phyloP scores from a whole-genome alignment of 2,113 vertebrate species.

The Planiliza haematocheilus region DNA sequence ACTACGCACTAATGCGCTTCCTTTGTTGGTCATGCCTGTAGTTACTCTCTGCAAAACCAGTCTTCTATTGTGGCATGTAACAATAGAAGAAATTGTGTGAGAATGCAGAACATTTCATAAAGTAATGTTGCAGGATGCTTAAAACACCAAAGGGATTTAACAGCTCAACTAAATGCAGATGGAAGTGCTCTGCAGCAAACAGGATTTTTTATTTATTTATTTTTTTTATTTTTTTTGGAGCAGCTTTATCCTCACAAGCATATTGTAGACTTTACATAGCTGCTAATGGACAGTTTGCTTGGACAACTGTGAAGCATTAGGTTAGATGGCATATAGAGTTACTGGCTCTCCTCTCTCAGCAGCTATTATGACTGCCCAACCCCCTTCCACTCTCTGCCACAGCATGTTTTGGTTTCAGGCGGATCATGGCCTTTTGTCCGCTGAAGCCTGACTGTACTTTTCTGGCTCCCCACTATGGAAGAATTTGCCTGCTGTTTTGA shows the following conservation, averaged over 20 bases:
- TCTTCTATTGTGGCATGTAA: conserved; percentile 27
- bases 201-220: too few relatives aligned
- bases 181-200: too few relatives aligned
- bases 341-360: conserved; percentile 27
- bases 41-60: conserved; percentile 4
- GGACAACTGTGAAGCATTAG: conserved; percentile 45
- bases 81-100: conserved; percentile 22
- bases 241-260: background rate
- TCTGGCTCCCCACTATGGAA: conserved; percentile 43
- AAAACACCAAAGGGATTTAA: background rate
- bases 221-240: too few relatives aligned
- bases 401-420: conserved; percentile 69
- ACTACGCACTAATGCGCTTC: background rate
- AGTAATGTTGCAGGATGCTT: background rate
- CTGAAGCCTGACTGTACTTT: conserved; percentile 67
- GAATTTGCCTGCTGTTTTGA: conserved; percentile 58
- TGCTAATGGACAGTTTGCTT: conserved; percentile 23
- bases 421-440: conserved; percentile 72
- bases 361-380: conserved; percentile 51
- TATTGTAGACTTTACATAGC: background rate
- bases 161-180: too few relatives aligned
- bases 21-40: conserved; percentile 47
- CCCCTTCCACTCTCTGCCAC: conserved; percentile 43
- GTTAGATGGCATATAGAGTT: conserved; percentile 57
- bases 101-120: background rate